Evolutionary conservation across 1,140 invertebrate species (phyloP).

Genomic region (Hylyphantes graminicola): DNA sequence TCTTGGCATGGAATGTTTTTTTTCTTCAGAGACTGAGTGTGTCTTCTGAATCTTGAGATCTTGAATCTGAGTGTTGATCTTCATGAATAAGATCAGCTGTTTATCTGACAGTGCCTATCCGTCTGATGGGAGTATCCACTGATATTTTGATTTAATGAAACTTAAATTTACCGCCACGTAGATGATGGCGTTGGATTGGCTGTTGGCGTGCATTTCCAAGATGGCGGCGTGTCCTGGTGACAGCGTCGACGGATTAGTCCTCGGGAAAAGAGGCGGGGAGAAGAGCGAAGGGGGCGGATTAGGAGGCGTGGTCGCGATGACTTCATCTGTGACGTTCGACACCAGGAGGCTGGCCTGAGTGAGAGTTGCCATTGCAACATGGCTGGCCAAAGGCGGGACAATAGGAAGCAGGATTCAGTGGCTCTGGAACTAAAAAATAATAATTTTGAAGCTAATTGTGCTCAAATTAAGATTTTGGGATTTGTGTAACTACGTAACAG

Average conservation of each 20-base stretch:
- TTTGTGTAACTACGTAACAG: too few relatives aligned
- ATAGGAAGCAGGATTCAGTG: too few relatives aligned
- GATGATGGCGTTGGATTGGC: slow-evolving; percentile 53
- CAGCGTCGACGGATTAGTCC: slow-evolving; percentile 22
- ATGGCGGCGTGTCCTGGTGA: slow-evolving; percentile 57
- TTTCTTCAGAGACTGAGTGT: background rate
- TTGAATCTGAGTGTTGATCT: too few relatives aligned
- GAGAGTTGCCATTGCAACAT: slow-evolving; percentile 43
- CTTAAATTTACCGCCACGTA: slow-evolving; percentile 47
- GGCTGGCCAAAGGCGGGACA: background rate
- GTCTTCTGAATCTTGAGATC: too few relatives aligned
- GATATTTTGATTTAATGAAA: background rate
- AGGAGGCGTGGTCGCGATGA: background rate
- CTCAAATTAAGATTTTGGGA: too few relatives aligned
- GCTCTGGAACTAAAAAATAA: too few relatives aligned
- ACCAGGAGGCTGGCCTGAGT: slow-evolving; percentile 8
- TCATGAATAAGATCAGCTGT: background rate
- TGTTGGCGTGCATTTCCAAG: slow-evolving; percentile 62
- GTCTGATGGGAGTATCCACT: background rate
- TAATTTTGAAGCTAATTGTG: too few relatives aligned
- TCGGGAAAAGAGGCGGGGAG: slow-evolving; percentile 1
- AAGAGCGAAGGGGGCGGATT: background rate
- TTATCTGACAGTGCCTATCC: background rate
- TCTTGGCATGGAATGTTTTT: background rate
- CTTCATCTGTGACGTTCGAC: background rate